Evolutionary conservation across 2,797 vertebrate species (phyloP).

Genomic region (Dipus sagitta): DNA sequence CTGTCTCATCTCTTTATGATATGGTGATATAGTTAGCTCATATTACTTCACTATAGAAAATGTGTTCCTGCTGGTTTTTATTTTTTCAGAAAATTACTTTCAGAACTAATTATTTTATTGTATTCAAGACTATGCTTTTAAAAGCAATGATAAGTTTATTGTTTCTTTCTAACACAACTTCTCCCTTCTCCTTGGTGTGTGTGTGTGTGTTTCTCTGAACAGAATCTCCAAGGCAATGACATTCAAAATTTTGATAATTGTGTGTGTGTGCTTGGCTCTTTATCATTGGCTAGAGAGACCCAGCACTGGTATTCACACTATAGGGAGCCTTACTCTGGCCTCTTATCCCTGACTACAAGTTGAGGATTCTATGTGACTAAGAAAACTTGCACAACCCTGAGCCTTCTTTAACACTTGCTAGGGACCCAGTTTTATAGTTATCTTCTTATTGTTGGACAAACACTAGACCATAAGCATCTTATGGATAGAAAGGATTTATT

Average conservation of each 20-base stretch:
- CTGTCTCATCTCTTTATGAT: not conserved
- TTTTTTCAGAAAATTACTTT: constrained; percentile 17
- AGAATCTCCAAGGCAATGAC: not conserved
- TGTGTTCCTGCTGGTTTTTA: not conserved
- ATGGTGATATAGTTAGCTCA: not conserved
- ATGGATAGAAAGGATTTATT: no score
- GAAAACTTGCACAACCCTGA: not conserved
- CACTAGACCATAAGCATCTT: no score
- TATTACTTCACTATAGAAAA: not conserved
- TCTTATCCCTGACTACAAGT: not conserved
- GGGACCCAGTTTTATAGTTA: no score
- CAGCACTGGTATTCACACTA: not conserved
- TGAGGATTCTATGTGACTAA: not conserved
- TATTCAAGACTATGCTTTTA: not conserved
- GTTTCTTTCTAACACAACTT: not conserved
- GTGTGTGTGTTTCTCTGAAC: not conserved
- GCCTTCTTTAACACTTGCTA: not conserved
- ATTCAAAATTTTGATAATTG: not conserved
- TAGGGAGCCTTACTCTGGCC: not conserved
- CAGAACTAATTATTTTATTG: not conserved
- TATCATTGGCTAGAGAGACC: not conserved
- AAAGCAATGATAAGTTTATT: no score
- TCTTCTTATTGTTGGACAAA: no score
- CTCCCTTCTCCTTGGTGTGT: not conserved
- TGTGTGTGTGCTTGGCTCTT: not conserved